Evolutionary conservation across 2,797 vertebrate species (phyloP), one percentile per base, ranked within the genome.

Genomic region (Microcaecilia unicolor): DNA sequence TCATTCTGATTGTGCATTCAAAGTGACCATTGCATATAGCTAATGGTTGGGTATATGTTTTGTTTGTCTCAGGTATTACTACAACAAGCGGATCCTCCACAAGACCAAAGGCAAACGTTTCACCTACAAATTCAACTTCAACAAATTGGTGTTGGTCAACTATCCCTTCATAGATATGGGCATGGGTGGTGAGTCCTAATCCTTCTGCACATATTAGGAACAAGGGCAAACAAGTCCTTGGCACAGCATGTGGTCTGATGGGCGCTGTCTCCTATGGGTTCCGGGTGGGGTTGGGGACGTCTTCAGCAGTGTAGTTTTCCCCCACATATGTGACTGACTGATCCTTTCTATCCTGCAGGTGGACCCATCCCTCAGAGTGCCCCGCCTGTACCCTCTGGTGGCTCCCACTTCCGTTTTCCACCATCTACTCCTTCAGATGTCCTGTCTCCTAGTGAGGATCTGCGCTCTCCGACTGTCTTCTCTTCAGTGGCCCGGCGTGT

Each of bases 51-150:
- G n/a, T n/a, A n/a, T n/a, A n/a, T n/a, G n/a, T n/a, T 24, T 24
- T 67, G 4, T 35, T 5, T 18, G 9, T 51, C n/a, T 8, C 55
- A 94, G 92, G 66, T 95, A 95, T 60, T 95, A 95, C 45, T 95
- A 95, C 48, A 95, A 93, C 80, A 93, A 93, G 58, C 80, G 90
- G 28, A 93, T 95, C 60, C 83, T 95, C 31, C 89, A 93, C 55
- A 93, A 95, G 72, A 95, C 92, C 58, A 95, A 95, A 79, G 92
- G 92, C 27, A 95, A 95, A 38, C 76, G 92, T 44, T 95, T 95
- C 72, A 95, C 92, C 45, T 95, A 95, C 52, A 95, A 95, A 57
- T 95, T 95, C 70, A 95, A 95, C 76, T 95, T 95, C 70, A 95
- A 89, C 64, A 95, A 95, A 54, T 61, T 95, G 66, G 90, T 95